Evolutionary conservation across 2,888 invertebrate genomes (phyloP).

Genomic region (Pilophorus perplexus): DNA sequence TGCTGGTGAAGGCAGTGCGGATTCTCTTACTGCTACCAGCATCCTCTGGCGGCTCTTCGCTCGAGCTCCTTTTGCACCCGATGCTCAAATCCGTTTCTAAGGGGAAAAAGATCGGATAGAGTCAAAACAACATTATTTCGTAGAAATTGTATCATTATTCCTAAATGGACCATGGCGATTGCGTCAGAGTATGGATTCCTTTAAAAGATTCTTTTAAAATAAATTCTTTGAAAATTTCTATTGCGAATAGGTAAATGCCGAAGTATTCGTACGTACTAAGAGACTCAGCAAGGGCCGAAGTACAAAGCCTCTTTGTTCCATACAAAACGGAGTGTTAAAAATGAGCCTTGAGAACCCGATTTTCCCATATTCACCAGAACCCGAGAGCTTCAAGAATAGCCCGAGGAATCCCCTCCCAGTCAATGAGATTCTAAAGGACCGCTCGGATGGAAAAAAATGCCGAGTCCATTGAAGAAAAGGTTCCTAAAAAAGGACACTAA

Average conservation of each 20-base stretch:
- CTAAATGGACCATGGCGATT: too few relatives aligned
- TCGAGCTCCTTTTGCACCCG: slow-evolving; percentile 52
- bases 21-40: slow-evolving; percentile 78
- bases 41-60: slow-evolving; percentile 48
- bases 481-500: background rate
- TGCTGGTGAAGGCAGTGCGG: slow-evolving; percentile 89
- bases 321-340: too few relatives aligned
- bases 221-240: too few relatives aligned
- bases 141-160: too few relatives aligned
- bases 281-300: too few relatives aligned
- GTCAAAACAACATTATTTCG: too few relatives aligned
- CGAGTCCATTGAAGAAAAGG: slow-evolving; percentile 4
- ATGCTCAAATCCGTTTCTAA: slow-evolving; percentile 32
- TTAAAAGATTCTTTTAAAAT: too few relatives aligned
- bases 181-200: background rate
- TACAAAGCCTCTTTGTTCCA: too few relatives aligned
- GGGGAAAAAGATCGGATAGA: too few relatives aligned
- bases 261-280: too few relatives aligned
- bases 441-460: slow-evolving; percentile 16
- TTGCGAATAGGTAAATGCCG: too few relatives aligned
- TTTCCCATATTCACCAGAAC: background rate
- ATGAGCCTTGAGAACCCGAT: background rate
- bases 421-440: slow-evolving; percentile 22
- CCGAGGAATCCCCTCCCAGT: slow-evolving; percentile 18
- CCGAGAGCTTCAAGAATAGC: too few relatives aligned